Conservation (phyloP, 2,888 invertebrate genomes). For the Lasioglossum malachurum region DNA sequence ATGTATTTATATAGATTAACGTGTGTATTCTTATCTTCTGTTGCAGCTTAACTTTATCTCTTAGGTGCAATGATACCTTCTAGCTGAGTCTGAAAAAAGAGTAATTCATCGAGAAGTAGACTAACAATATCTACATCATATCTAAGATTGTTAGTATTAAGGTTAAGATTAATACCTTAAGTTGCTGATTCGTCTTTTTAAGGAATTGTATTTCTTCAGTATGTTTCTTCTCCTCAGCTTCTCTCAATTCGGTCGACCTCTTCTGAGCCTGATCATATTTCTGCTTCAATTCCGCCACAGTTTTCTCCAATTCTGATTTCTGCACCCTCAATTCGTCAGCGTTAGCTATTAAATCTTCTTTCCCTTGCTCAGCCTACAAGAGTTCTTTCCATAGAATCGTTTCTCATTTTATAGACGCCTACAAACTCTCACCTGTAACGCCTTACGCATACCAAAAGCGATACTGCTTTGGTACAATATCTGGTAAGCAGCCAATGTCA, state of each 20-base stretch:
- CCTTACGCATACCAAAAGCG: constrained; percentile 99
- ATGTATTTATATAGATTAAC: not conserved
- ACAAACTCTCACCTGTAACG: constrained; percentile 89
- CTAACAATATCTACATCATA: not conserved
- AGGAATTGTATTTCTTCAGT: constrained; percentile 96
- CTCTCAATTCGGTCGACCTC: constrained; percentile 92
- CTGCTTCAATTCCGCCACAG: constrained; percentile 87
- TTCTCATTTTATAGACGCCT: not conserved
- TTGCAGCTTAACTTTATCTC: constrained; percentile 88
- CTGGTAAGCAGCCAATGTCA: constrained; percentile 98
- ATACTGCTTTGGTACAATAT: constrained; percentile 98
- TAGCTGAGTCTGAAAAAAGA: constrained; percentile 91
- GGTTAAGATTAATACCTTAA: constrained; percentile 88
- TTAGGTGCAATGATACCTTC: constrained; percentile 98
- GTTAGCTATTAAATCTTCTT: constrained; percentile 91
- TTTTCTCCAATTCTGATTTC: constrained; percentile 87
- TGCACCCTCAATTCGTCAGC: constrained; percentile 90
- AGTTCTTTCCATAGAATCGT: constrained; percentile 9
- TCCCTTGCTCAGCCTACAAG: constrained; percentile 92
- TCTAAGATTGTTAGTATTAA: no score
- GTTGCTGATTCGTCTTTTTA: constrained; percentile 96
- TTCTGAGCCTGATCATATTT: constrained; percentile 94
- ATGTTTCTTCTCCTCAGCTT: constrained; percentile 96
- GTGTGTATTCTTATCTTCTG: not conserved
- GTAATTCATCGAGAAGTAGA: not conserved